Evolutionary conservation across 2,888 invertebrate species (phyloP), one percentile per base, ranked within the genome.

Genomic region (Drosophila mercatorum): DNA sequence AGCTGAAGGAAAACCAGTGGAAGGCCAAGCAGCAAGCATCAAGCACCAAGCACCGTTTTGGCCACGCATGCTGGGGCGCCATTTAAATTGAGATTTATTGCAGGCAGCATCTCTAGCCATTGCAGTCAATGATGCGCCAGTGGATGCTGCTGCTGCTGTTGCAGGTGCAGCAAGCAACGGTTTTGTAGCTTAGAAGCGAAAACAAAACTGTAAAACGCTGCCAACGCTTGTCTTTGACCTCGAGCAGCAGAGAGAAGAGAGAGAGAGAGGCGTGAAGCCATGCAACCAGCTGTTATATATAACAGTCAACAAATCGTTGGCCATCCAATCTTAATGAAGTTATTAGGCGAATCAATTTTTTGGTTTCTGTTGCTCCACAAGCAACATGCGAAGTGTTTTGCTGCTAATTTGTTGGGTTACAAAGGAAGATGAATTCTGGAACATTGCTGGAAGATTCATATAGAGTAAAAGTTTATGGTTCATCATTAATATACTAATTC

Each of bases 21-120:
- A 80, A 86, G 75, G 80, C 66, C 62, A 68, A 70, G 68, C 44
- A 47, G 51, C 67, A 62, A 72, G 72, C 65, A 52, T 38, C 72
- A 82, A 71, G 72, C 65, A 52, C 40, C 72, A 82, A 71, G 71
- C 72, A 83, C 84, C 84, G 84, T 84, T 89, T 87, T 78, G 78
- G 81, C 89, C 88, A 89, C 86, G 86, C 86, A 87, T 89, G 89
- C 86, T 84, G 89, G 90, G 92, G 91, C 91, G 91, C 91, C 91
- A 91, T 90, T 91, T 90, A 88, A 91, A 91, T 91, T 89, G 88
- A 92, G 91, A 91, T 92, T 91, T 91, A 92, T 91, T 90, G 87
- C 88, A 75, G 71, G 82, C 87, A 83, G 77, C 51, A 22, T 51
- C 34, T 51, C 12, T 38, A 77, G 75, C 68, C 77, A 78, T 80